Conservation (phyloP, 2,113 vertebrate species). For the Planiliza haematocheilus region DNA sequence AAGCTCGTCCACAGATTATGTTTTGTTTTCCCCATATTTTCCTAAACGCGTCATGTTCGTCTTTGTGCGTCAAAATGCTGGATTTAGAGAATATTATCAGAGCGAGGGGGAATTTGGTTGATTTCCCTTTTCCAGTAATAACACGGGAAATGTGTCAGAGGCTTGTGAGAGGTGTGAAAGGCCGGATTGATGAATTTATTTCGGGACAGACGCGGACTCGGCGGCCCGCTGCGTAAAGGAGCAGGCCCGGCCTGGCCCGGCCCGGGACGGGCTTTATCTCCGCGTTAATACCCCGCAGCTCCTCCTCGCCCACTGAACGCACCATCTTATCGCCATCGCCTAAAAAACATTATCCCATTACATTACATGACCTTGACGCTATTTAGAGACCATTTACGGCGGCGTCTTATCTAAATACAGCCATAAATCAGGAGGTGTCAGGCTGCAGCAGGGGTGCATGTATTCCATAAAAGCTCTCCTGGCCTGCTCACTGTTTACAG, state of each 20-base stretch:
- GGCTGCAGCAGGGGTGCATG: conserved; percentile 85
- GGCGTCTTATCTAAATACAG: conserved; percentile 96
- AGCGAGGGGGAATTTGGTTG: not conserved
- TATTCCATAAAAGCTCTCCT: conserved; percentile 92
- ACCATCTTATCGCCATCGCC: conserved; percentile 77
- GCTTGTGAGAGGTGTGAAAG: conserved; percentile 5
- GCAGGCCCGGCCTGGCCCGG: conserved; percentile 17
- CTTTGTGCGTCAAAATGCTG: not conserved
- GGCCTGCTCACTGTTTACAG: conserved; percentile 90
- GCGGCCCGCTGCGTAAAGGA: conserved; percentile 24
- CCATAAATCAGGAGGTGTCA: conserved; percentile 91
- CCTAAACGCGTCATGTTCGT: not conserved
- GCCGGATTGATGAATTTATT: conserved; percentile 13
- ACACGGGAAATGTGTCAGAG: not conserved
- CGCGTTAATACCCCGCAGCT: conserved; percentile 28
- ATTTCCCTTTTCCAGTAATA: conserved; percentile 26
- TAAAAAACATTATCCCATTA: conserved; percentile 81
- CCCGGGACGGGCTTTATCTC: conserved; percentile 39
- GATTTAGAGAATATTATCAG: not conserved
- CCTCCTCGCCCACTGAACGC: conserved; percentile 56
- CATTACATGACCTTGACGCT: conserved; percentile 90
- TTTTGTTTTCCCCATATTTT: conserved; percentile 2
- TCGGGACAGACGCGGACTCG: not conserved
- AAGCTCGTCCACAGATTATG: too few relatives aligned
- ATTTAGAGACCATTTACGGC: conserved; percentile 85